These are phyloP conservation scores for Patiria pectinifera DNA, from an alignment of 53 echinoderm and acorn worm genomes.

Conservation along the genomic window DNA sequence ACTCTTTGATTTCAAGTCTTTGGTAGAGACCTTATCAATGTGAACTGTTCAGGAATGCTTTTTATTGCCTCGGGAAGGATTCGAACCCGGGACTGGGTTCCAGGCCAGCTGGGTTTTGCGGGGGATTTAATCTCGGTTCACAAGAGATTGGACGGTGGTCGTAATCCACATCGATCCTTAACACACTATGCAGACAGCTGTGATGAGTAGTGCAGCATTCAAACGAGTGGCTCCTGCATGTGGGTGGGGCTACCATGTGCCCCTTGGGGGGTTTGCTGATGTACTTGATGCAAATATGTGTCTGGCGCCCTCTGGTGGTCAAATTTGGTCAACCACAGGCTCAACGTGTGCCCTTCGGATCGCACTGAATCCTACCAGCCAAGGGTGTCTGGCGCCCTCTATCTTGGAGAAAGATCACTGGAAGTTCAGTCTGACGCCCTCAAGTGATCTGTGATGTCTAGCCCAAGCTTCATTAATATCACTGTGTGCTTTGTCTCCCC, in stretches of 20 bases:
- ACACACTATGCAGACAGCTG: not conserved
- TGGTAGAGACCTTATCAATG: not conserved
- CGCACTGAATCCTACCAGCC: not conserved
- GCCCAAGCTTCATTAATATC: not conserved
- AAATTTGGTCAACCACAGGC: not conserved
- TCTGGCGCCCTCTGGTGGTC: slow-evolving; percentile 2
- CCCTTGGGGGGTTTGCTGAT: not conserved
- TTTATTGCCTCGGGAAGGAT: slow-evolving; percentile 2
- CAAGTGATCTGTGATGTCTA: not conserved
- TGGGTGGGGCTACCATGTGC: not conserved
- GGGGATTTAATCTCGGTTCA: not conserved
- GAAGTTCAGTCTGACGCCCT: not conserved
- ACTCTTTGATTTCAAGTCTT: not conserved
- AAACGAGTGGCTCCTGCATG: not conserved
- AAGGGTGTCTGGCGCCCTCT: not conserved
- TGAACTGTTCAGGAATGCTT: not conserved
- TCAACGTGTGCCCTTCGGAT: not conserved
- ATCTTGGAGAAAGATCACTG: not conserved
- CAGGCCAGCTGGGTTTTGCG: slow-evolving; percentile 30
- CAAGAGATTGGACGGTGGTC: not conserved
- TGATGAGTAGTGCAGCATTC: not conserved
- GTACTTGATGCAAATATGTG: not conserved
- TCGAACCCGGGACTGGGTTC: not conserved
- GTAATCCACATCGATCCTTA: not conserved
- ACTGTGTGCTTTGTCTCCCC: not conserved